These are phyloP conservation scores for Eulimnadia texana DNA, from an alignment of 1,140 invertebrate genomes.

Conservation along the genomic window DNA sequence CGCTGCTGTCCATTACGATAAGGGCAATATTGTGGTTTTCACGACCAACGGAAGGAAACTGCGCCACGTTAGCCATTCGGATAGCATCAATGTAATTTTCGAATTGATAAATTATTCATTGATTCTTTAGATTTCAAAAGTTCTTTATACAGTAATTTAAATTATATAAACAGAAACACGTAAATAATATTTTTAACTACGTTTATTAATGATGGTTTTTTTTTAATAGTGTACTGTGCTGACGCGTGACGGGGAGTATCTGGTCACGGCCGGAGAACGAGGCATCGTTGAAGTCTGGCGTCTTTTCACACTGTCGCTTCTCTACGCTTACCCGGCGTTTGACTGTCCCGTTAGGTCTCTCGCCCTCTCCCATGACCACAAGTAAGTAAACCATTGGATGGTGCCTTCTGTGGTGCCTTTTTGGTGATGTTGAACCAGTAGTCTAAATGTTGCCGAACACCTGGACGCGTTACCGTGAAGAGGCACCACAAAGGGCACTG, in stretches of 20 bases:
- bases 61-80: slow-evolving; percentile 77
- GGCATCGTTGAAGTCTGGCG: slow-evolving; percentile 97
- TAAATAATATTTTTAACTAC: not conserved
- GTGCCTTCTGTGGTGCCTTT: too few species aligned
- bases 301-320: slow-evolving; percentile 86
- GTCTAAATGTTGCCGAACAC: too few species aligned
- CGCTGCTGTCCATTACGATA: slow-evolving; percentile 83
- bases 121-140: not conserved
- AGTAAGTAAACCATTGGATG: too few species aligned
- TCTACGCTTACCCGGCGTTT: slow-evolving; percentile 94
- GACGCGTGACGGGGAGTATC: slow-evolving; percentile 94
- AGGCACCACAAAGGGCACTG: not conserved
- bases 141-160: not conserved
- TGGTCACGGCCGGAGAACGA: slow-evolving; percentile 90
- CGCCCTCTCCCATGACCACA: slow-evolving; percentile 91
- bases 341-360: slow-evolving; percentile 84
- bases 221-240: slow-evolving; percentile 69
- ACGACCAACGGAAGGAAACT: slow-evolving; percentile 81
- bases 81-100: slow-evolving; percentile 86
- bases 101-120: not conserved
- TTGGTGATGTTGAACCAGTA: too few species aligned
- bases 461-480: too few species aligned
- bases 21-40: slow-evolving; percentile 79
- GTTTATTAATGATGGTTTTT: not conserved
- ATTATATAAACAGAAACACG: too few species aligned